A percentile compares a stretch with the other conserved stretches of the same genome.
Evolutionary conservation across 2,888 invertebrate species (phyloP).

Genomic region (Latrodectus hesperus): DNA sequence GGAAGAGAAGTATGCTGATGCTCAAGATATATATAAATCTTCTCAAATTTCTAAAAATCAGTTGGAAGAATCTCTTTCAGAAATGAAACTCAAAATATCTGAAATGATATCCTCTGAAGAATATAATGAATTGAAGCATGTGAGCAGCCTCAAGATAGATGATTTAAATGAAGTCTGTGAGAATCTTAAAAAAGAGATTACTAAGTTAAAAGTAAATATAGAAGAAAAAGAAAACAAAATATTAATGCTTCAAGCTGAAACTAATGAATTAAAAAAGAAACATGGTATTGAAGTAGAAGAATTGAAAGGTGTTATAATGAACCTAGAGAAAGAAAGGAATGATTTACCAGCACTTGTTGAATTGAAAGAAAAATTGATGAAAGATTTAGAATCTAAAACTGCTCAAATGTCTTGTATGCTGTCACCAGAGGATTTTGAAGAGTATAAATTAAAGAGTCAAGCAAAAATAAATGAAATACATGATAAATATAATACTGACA

Average conservation of each 20-base stretch:
- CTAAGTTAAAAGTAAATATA: not conserved
- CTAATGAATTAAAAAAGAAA: not conserved
- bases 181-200: too few species aligned
- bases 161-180: too few species aligned
- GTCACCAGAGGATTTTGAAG: not conserved
- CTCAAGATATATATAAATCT: too few species aligned
- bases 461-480: not conserved
- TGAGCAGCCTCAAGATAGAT: too few species aligned
- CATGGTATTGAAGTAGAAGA: not conserved
- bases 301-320: slow-evolving; percentile 12
- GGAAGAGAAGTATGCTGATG: not conserved
- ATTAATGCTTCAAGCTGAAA: not conserved
- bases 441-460: not conserved
- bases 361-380: not conserved
- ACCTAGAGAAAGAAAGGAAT: not conserved
- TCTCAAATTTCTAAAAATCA: too few species aligned
- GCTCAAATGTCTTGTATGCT: not conserved
- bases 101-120: too few species aligned
- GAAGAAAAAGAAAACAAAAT: not conserved
- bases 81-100: too few species aligned
- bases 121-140: too few species aligned
- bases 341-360: not conserved
- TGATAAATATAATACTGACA: not conserved
- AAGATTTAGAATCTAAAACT: not conserved
- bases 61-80: too few species aligned